Evolutionary conservation across 2,888 invertebrate species (phyloP).

Genomic region (Dermolepida albohirtum): DNA sequence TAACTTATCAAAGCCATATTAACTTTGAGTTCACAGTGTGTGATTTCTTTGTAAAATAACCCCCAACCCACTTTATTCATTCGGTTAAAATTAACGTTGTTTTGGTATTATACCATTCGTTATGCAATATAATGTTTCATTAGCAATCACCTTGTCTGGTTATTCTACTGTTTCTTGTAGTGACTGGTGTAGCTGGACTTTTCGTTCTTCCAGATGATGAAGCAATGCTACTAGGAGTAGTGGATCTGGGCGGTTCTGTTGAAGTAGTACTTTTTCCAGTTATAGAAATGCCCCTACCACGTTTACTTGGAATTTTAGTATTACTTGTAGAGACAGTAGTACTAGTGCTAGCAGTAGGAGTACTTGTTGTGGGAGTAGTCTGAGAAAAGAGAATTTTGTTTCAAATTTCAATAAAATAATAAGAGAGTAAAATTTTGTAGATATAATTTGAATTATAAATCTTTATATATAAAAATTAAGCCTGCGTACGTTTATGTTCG

Average conservation of each 20-base stretch:
- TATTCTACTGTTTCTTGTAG: constrained; percentile 64
- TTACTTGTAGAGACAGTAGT: neutral
- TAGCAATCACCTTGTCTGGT: constrained; percentile 59
- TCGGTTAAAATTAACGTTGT: too few species aligned
- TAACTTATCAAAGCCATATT: too few species aligned
- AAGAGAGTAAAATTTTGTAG: too few species aligned
- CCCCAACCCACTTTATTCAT: too few species aligned
- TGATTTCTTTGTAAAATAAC: too few species aligned
- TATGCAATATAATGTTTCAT: constrained; percentile 7
- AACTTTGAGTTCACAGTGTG: too few species aligned
- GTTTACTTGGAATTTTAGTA: constrained; percentile 61
- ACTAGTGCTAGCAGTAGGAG: constrained; percentile 31
- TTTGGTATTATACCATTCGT: too few species aligned
- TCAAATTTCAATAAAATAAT: too few species aligned
- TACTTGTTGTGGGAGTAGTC: constrained; percentile 36
- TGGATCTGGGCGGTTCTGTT: constrained; percentile 68
- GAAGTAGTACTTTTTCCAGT: constrained; percentile 62
- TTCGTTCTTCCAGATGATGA: constrained; percentile 74
- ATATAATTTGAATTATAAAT: too few species aligned
- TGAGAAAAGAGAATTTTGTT: constrained; percentile 3
- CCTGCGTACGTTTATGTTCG: too few species aligned
- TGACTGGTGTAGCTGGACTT: constrained; percentile 72
- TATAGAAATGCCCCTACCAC: constrained; percentile 65
- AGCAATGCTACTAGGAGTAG: constrained; percentile 74
- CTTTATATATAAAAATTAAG: too few species aligned